A percentile compares a stretch with the other conserved stretches of the same genome.
Conservation (phyloP, 2,888 invertebrate genomes). For the Harpagoxenus sublaevis region DNA sequence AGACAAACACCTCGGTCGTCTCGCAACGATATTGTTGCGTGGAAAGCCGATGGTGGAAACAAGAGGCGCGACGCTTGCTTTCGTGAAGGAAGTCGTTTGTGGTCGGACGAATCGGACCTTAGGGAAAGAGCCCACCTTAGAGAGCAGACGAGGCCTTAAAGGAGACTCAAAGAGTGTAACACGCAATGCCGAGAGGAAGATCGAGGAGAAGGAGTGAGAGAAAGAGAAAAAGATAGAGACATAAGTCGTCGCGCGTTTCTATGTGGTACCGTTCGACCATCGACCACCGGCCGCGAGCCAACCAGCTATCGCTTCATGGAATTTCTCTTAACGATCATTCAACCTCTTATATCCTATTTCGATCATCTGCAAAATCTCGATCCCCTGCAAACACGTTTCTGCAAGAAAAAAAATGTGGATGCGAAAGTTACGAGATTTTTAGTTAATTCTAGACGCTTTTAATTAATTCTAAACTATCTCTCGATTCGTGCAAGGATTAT, state of each 20-base stretch:
- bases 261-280: slow-evolving; percentile 63
- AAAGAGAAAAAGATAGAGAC: background rate
- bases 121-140: slow-evolving; percentile 50
- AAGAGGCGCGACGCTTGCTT: slow-evolving; percentile 8
- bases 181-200: slow-evolving; percentile 24
- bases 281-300: slow-evolving; percentile 51
- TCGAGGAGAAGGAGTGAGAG: background rate
- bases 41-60: slow-evolving; percentile 33
- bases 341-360: slow-evolving; percentile 2
- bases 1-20: slow-evolving; percentile 12
- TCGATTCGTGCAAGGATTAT: background rate
- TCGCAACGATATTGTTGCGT: background rate
- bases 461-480: background rate
- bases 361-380: slow-evolving; percentile 17
- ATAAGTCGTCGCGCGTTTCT: slow-evolving; percentile 48
- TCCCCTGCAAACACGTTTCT: background rate
- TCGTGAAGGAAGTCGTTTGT: slow-evolving; percentile 68
- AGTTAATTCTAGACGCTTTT: background rate
- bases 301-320: slow-evolving; percentile 56
- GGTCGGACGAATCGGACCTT: slow-evolving; percentile 68
- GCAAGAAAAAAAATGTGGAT: background rate
- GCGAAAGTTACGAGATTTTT: background rate
- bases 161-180: slow-evolving; percentile 47
- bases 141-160: slow-evolving; percentile 45
- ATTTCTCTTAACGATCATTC: slow-evolving; percentile 42